Conservation (phyloP, 2,113 vertebrate genomes). For the Oncorhynchus kisutch region DNA sequence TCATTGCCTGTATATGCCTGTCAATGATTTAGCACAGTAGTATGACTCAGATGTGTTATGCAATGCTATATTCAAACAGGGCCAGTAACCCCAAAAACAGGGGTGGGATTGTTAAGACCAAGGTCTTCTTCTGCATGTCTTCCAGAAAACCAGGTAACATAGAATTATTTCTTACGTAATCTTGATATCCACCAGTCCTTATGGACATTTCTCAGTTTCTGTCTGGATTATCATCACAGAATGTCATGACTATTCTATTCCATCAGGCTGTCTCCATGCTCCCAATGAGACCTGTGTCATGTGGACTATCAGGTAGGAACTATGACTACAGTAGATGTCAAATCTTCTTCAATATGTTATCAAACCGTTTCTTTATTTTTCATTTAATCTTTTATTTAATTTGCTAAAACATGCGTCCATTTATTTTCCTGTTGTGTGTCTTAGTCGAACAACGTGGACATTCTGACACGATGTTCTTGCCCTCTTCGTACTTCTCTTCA, state of each 20-base stretch:
- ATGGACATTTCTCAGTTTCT: too few relatives aligned
- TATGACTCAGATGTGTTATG: not conserved
- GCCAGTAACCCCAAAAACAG: conserved; percentile 4
- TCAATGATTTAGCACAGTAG: too few relatives aligned
- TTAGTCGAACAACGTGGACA: not conserved
- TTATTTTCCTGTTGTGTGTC: not conserved
- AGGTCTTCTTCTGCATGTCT: not conserved
- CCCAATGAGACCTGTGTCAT: not conserved
- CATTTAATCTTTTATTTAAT: too few relatives aligned
- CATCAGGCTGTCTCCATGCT: not conserved
- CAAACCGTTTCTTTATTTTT: too few relatives aligned
- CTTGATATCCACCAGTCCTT: too few relatives aligned
- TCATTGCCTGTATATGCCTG: too few relatives aligned
- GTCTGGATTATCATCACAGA: not conserved
- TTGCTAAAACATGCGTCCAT: not conserved
- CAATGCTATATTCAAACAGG: not conserved
- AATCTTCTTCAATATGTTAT: not conserved
- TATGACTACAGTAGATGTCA: not conserved
- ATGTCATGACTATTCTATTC: not conserved
- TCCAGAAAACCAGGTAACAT: conserved; percentile 5
- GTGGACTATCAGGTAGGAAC: not conserved
- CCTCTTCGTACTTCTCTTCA: not conserved
- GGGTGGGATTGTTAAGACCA: not conserved
- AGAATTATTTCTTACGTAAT: too few relatives aligned
- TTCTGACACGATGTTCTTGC: not conserved